Evolutionary conservation across 2,797 vertebrate genomes (phyloP).

Genomic region (Amniataba percoides): DNA sequence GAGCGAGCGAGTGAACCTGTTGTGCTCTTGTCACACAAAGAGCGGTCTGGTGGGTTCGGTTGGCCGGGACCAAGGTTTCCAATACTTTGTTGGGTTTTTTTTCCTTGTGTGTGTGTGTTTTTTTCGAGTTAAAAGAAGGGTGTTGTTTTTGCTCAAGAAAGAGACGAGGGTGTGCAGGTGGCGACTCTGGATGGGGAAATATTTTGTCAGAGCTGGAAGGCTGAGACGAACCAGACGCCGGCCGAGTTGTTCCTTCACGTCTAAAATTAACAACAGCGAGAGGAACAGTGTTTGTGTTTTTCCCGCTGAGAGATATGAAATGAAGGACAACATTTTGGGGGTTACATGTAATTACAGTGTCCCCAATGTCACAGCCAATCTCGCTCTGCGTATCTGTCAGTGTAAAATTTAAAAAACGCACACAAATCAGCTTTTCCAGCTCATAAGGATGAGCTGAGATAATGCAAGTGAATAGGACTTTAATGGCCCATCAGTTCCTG

Average conservation of each 20-base stretch:
- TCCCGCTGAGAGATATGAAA: constrained; percentile 20
- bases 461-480: background rate
- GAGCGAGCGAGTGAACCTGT: constrained; percentile 70
- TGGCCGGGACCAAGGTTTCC: constrained; percentile 33
- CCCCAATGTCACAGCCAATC: background rate
- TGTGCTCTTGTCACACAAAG: constrained; percentile 59
- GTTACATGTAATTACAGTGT: background rate
- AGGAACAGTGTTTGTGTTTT: constrained; percentile 22
- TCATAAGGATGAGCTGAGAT: background rate
- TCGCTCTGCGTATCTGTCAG: background rate
- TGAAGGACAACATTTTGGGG: constrained; percentile 9
- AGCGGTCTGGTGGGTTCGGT: constrained; percentile 23
- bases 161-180: constrained; percentile 44
- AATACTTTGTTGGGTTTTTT: background rate
- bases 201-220: constrained; percentile 57
- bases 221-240: constrained; percentile 54
- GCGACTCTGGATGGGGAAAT: constrained; percentile 49
- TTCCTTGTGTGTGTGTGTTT: background rate
- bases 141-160: constrained; percentile 43
- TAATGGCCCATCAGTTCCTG: background rate
- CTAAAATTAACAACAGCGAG: constrained; percentile 49
- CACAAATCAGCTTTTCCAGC: constrained; percentile 2
- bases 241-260: constrained; percentile 33
- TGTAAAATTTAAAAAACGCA: background rate
- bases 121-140: constrained; percentile 9